Base-by-base conservation (phyloP, 2,113 vertebrate species). In the Esox niger region DNA sequence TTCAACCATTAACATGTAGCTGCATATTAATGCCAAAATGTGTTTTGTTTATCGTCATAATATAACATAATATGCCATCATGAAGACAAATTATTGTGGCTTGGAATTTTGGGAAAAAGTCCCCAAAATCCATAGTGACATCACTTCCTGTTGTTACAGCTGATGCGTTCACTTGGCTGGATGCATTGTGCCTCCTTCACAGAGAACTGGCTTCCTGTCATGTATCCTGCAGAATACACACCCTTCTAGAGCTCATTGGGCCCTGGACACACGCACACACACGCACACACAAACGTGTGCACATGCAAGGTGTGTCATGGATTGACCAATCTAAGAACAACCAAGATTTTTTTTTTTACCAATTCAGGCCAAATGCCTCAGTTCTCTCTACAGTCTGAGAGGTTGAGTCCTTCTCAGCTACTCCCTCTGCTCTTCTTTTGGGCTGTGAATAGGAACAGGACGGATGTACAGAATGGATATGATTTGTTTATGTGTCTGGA, bases 191-290 rank as follows among this genome's bases (percentile, higher is more conserved):
- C 93, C 52, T 88, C 91, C 83, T 98, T 95, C 84, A 92, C 94
- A 62, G 96, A 98, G 84, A 98, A 95, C 69, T 98, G 95, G 95
- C 93, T 98, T 46, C 96, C 96, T 43, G 91, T 98, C 83, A 95
- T 99, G 95, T 98, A 94, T 87, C 96, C 97, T 23, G 83, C 91
- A 30, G 96, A 98, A 75, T 98, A 93, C 75, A 95, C 92, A 13
- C 93, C 94, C 10, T 99, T 98, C 88, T 99, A 94, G 88, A 20
- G 58, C 26, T 11, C 56, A 62, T 66, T 27, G 1, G 2, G 32
- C 67, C 55, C 15, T 3, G 38, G 38, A 56, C 35, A 52, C 35
- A 61, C 57, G 13, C 68, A 59, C 26, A 66, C 70, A 79, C 56
- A 62, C 54, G 57, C n/a, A 33, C 29, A 27, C 62, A 64, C 71